Percentiles rank a stretch among this genome's conserved stretches.
phyloP scores from a whole-genome alignment of 2,888 invertebrate species.

The Cyclophora albipunctata region DNA sequence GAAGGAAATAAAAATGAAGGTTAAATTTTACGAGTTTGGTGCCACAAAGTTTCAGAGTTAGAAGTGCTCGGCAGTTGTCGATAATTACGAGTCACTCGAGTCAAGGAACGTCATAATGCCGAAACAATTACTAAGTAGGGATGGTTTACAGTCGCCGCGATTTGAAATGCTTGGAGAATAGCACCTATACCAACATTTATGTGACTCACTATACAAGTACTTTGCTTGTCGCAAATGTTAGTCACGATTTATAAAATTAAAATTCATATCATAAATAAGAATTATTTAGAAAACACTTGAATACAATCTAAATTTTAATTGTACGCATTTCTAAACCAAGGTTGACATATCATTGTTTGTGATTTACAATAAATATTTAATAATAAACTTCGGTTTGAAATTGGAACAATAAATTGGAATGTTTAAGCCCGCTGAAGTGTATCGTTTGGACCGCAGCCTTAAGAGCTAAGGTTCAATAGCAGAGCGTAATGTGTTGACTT shows the following conservation, averaged over 20 bases:
- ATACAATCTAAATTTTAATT: too few relatives aligned
- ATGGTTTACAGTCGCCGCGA: constrained; percentile 17
- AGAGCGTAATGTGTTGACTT: constrained; percentile 48
- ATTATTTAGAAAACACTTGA: too few relatives aligned
- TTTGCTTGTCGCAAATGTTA: not conserved
- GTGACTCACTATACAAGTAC: not conserved
- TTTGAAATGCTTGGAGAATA: not conserved
- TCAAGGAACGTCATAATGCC: constrained; percentile 42
- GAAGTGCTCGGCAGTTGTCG: constrained; percentile 36
- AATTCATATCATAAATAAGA: not conserved
- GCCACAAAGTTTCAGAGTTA: constrained; percentile 32
- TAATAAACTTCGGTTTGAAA: too few relatives aligned
- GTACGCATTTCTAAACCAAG: too few relatives aligned
- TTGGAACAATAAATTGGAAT: too few relatives aligned
- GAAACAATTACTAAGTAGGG: constrained; percentile 47
- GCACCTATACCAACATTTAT: not conserved
- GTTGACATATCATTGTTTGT: too few relatives aligned
- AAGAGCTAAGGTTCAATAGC: constrained; percentile 37
- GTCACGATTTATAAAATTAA: not conserved
- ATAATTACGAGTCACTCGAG: constrained; percentile 47
- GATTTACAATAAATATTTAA: too few relatives aligned
- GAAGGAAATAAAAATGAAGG: constrained; percentile 29
- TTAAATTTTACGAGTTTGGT: constrained; percentile 30
- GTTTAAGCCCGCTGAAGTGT: constrained; percentile 15
- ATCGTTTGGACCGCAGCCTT: constrained; percentile 16